Percentiles rank a stretch among this genome's conserved stretches.
phyloP scores from a whole-genome alignment of 2,888 invertebrate species.

The Sturmia bella region DNA sequence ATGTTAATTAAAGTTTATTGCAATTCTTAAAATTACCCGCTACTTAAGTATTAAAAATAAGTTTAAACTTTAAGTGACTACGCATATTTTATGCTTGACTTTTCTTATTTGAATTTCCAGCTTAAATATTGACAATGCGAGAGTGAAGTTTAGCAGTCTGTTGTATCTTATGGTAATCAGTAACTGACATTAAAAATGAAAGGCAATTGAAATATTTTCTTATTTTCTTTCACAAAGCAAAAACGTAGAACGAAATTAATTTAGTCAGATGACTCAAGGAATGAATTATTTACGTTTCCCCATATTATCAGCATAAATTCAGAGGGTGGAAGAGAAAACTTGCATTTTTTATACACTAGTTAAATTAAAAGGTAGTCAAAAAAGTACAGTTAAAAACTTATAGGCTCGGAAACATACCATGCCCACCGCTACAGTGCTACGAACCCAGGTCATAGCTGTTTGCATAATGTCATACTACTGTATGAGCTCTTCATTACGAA shows the following conservation, averaged over 20 bases:
- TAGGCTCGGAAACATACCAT: no score
- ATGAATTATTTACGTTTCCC: neutral
- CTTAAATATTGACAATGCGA: constrained; percentile 12
- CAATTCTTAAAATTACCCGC: neutral
- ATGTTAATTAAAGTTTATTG: neutral
- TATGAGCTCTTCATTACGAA: no score
- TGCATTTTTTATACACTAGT: no score
- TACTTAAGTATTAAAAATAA: neutral
- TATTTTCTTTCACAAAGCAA: neutral
- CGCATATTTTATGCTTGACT: neutral
- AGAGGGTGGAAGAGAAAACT: no score
- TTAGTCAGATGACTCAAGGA: constrained; percentile 6
- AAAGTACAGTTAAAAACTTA: no score
- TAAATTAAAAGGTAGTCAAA: no score
- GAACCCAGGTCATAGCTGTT: no score
- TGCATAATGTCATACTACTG: no score
- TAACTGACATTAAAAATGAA: neutral
- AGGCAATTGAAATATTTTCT: neutral
- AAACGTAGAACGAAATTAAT: neutral
- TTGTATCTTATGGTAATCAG: constrained; percentile 37
- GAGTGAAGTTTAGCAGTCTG: constrained; percentile 14
- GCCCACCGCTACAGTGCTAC: no score
- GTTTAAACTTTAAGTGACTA: neutral
- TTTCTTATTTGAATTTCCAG: neutral
- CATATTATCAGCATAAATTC: no score